A percentile compares a stretch with the other conserved stretches of the same genome.
Evolutionary conservation across 2,888 invertebrate genomes (phyloP).

Genomic region (Hypercompe scribonia): DNA sequence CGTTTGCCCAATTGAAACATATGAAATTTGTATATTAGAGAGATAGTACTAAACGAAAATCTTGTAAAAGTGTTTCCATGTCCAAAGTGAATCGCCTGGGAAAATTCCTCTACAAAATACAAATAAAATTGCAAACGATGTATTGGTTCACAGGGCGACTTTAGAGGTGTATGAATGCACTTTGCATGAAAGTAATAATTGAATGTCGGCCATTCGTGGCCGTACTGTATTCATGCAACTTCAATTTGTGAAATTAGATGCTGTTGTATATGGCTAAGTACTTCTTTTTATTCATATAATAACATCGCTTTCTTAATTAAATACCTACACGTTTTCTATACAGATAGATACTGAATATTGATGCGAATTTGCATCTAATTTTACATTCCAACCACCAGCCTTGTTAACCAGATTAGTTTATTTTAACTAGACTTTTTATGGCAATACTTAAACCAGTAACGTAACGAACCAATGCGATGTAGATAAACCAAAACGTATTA

Average conservation of each 20-base stretch:
- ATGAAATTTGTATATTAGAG: constrained; percentile 74
- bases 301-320: constrained; percentile 53
- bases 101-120: constrained; percentile 63
- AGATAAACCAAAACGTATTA: constrained; percentile 53
- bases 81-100: constrained; percentile 65
- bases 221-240: constrained; percentile 63
- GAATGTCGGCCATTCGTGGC: constrained; percentile 62
- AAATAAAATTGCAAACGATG: constrained; percentile 76
- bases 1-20: constrained; percentile 70
- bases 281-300: constrained; percentile 59
- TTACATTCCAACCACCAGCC: no score
- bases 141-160: constrained; percentile 61
- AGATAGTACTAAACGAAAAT: constrained; percentile 54
- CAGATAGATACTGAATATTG: constrained; percentile 25
- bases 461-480: constrained; percentile 29
- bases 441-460: no score
- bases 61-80: constrained; percentile 74
- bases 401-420: no score
- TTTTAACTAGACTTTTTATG: no score
- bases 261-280: constrained; percentile 56
- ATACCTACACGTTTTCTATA: constrained; percentile 41
- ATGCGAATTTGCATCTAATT: constrained; percentile 15
- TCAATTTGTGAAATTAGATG: constrained; percentile 74
- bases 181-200: constrained; percentile 75
- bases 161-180: constrained; percentile 66